Percentiles rank a stretch among this genome's conserved stretches.
These are phyloP conservation scores for Mimumesa dahlbomi DNA, from an alignment of 2,888 invertebrate species.

Conservation along the genomic window DNA sequence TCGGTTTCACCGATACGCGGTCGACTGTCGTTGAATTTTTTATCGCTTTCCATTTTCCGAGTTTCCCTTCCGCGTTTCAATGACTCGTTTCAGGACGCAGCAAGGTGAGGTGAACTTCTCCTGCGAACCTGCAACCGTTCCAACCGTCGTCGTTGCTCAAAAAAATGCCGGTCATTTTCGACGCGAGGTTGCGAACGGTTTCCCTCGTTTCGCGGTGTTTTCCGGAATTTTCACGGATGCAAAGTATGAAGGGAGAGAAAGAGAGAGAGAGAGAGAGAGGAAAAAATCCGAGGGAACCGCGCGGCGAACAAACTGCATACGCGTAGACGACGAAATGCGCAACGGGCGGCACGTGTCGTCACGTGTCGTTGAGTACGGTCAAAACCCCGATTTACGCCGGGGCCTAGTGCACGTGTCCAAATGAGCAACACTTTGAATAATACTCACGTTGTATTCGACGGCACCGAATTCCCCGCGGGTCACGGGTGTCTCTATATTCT, in stretches of 20 bases:
- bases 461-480: slow-evolving; percentile 47
- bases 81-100: too few species aligned
- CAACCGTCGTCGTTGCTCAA: too few species aligned
- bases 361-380: slow-evolving; percentile 75
- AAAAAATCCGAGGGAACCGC: slow-evolving; percentile 36
- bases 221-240: slow-evolving; percentile 18
- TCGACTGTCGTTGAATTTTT: background rate
- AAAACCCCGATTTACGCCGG: slow-evolving; percentile 71
- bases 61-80: too few species aligned
- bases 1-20: slow-evolving; percentile 4
- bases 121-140: too few species aligned
- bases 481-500: slow-evolving; percentile 54
- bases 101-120: too few species aligned
- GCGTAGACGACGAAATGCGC: slow-evolving; percentile 17
- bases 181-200: too few species aligned
- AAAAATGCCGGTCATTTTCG: too few species aligned
- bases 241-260: slow-evolving; percentile 20
- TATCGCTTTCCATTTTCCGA: too few species aligned
- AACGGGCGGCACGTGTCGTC: slow-evolving; percentile 74
- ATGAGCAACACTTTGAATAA: slow-evolving; percentile 77
- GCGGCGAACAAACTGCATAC: background rate
- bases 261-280: slow-evolving; percentile 34
- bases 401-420: slow-evolving; percentile 67
- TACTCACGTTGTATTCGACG: slow-evolving; percentile 57
- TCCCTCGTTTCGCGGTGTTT: too few species aligned